These are phyloP conservation scores for Epizoanthus illoricatus DNA, from an alignment of 92 coral and sea anemone species.

Conservation along the genomic window DNA sequence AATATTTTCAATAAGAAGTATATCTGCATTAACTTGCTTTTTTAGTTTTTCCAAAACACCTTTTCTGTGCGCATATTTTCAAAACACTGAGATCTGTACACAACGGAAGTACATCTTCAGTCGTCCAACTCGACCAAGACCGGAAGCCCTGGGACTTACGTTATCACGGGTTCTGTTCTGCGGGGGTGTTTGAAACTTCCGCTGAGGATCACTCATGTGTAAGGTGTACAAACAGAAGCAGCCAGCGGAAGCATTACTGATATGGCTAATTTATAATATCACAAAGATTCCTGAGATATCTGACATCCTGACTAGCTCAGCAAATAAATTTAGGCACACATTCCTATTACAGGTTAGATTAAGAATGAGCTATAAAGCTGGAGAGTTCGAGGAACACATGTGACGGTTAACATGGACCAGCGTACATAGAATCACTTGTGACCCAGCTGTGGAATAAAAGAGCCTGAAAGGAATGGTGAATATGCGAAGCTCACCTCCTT, in stretches of 20 bases:
- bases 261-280: no score
- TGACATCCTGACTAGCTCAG: slow-evolving; percentile 28
- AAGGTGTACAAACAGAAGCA: neutral
- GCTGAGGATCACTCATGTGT: no score
- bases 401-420: neutral
- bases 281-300: neutral
- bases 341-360: neutral
- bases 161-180: no score
- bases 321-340: slow-evolving; percentile 13
- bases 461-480: slow-evolving; percentile 13
- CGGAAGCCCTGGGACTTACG: no score
- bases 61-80: no score
- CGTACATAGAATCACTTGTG: neutral
- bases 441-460: neutral
- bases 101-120: no score
- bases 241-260: neutral
- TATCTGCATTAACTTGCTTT: no score
- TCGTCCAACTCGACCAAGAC: no score
- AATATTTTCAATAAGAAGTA: no score
- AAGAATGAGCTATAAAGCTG: neutral
- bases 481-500: neutral
- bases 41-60: no score
- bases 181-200: no score
- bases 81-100: no score
- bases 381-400: neutral